Base-by-base conservation (phyloP, 2,113 vertebrate genomes). In the Zapornia atra region DNA sequence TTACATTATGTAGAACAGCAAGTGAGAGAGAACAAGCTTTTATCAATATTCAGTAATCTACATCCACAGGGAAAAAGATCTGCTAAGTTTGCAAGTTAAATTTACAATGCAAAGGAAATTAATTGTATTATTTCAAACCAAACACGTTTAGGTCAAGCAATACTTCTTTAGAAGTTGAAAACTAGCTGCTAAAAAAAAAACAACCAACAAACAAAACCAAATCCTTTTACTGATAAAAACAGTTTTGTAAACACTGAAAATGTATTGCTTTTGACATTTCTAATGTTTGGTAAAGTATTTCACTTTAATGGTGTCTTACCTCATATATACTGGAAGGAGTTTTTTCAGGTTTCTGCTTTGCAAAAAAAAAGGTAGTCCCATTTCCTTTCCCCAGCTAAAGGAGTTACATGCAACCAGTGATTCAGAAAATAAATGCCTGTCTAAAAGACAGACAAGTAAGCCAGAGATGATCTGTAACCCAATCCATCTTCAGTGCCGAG, bases 241-340 rank as follows among this genome's bases (percentile, higher is more conserved):
- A 69, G 36, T 22, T 46, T 75, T 79, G 16, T 11, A 82, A 94
- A 46, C 77, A 34, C 29, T 83, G 25, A 46, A 68, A 40, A 61
- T 50, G 22, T 72, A 42, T 80, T 60, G 11, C 25, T 78, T 76
- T 66, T 81, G 20, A 18, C 7, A 54, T 82, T 54, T 70, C 25
- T 31, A 77, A 31, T 3, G 5, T 42, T 91, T 94, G 86, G 44
- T 9, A 95, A 94, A 95, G 44, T 92, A 97, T 79, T 89, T 92
- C 46, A 77, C 4, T 75, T 57, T 88, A 88, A 86, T 11, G 3
- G 36, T 38, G 16, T 69, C 98, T 97, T 98, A 98, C 98, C 98
- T 98, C 95, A 92, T 72, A 86, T 93, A 75, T 44, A 91, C 42
- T 21, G 31, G 38, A 90, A 93, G 81, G 12, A 92, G 87, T 83